Percentiles rank a stretch among this genome's conserved stretches.
These are phyloP conservation scores for Drosophila gunungcola DNA, from an alignment of 1,140 invertebrate species.

Conservation along the genomic window DNA sequence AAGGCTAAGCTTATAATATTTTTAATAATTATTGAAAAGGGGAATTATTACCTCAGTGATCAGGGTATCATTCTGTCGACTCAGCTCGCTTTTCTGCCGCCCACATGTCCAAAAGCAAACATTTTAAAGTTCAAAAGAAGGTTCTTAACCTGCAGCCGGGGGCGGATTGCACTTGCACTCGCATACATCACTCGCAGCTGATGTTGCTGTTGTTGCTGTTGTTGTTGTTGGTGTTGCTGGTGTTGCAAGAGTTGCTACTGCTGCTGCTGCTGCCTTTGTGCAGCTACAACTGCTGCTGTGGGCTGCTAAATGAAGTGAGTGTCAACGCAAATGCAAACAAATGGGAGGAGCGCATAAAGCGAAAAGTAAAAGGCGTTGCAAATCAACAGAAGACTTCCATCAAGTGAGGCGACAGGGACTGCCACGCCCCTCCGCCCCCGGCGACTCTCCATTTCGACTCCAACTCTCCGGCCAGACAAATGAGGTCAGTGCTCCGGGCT, in stretches of 20 bases:
- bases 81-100: background rate
- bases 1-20: too few relatives aligned
- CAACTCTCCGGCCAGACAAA: conserved; percentile 32
- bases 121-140: conserved; percentile 82
- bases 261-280: conserved; percentile 27
- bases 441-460: conserved; percentile 27
- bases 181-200: conserved; percentile 30
- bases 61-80: conserved; percentile 23
- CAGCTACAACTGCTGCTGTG: conserved; percentile 40
- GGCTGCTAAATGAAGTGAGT: conserved; percentile 78
- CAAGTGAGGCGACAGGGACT: conserved; percentile 41
- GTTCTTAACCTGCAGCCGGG: conserved; percentile 76
- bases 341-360: conserved; percentile 56
- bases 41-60: background rate
- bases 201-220: conserved; percentile 13
- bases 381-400: conserved; percentile 58
- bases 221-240: conserved; percentile 12
- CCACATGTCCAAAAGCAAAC: conserved; percentile 74
- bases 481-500: conserved; percentile 60
- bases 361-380: conserved; percentile 60
- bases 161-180: conserved; percentile 50
- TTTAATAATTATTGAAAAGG: too few relatives aligned
- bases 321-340: conserved; percentile 80
- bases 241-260: conserved; percentile 9
- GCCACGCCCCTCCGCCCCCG: conserved; percentile 4